These are phyloP conservation scores for Salminus brasiliensis DNA, from an alignment of 2,113 vertebrate species.

Conservation along the genomic window DNA sequence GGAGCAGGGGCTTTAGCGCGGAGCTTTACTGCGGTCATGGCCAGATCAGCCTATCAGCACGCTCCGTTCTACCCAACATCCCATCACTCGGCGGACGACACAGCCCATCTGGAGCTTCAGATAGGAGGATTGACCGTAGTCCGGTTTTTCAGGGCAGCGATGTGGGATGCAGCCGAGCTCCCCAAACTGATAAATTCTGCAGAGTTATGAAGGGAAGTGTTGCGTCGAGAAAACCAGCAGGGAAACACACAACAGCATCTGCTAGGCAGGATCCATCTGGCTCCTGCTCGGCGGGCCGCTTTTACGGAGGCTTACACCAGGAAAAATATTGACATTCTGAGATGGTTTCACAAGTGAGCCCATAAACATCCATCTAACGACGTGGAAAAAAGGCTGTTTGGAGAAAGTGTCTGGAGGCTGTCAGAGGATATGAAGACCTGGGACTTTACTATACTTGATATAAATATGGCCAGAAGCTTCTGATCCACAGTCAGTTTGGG, in stretches of 20 bases:
- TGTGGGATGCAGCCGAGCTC: constrained; percentile 2
- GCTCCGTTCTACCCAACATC: constrained; percentile 7
- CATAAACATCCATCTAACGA: constrained; percentile 8
- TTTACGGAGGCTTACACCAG: constrained; percentile 3
- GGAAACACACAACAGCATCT: constrained; percentile 30
- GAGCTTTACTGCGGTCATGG: not conserved
- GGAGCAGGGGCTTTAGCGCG: not conserved
- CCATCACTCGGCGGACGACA: constrained; percentile 13
- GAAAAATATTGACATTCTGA: constrained; percentile 5
- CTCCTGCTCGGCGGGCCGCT: not conserved
- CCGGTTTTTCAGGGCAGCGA: not conserved
- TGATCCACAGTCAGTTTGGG: not conserved
- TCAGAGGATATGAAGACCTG: not conserved
- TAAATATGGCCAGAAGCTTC: constrained; percentile 7
- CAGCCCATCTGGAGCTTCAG: constrained; percentile 29
- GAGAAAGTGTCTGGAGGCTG: not conserved
- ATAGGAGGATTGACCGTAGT: constrained; percentile 29
- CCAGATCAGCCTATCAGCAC: constrained; percentile 14
- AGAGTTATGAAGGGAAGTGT: constrained; percentile 15
- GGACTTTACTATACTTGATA: not conserved
- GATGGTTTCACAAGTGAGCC: constrained; percentile 1
- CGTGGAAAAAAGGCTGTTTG: not conserved
- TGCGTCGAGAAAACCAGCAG: constrained; percentile 25
- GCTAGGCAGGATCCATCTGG: constrained; percentile 36
- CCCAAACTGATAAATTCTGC: constrained; percentile 23